Conservation (phyloP, 2,113 vertebrate genomes). For the Channa maculata region DNA sequence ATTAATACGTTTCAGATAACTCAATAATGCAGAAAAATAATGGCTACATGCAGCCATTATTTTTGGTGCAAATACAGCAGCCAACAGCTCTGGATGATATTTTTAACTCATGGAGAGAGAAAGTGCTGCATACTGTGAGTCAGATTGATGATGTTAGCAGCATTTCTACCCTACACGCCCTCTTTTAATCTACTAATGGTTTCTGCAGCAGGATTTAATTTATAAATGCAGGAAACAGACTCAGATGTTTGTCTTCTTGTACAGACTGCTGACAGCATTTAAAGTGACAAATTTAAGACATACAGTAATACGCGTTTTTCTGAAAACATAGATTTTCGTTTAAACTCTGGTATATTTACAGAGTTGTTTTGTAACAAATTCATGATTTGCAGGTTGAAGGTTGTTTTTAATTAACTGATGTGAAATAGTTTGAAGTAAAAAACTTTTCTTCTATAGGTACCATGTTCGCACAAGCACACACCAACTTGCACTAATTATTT, state of each 20-base stretch:
- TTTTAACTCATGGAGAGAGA: not conserved
- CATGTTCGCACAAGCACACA: too few species aligned
- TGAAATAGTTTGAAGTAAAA: too few species aligned
- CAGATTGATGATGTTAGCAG: slow-evolving; percentile 55
- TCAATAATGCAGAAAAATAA: too few species aligned
- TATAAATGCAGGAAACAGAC: slow-evolving; percentile 48
- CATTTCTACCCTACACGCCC: slow-evolving; percentile 6
- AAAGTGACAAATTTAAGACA: slow-evolving; percentile 4
- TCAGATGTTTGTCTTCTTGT: slow-evolving; percentile 16
- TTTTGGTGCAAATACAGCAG: too few species aligned
- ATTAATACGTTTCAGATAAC: too few species aligned
- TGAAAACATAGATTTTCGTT: slow-evolving; percentile 2
- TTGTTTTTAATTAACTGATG: too few species aligned
- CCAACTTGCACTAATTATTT: too few species aligned
- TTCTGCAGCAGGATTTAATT: slow-evolving; percentile 55
- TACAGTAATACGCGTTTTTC: not conserved
- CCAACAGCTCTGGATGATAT: too few species aligned
- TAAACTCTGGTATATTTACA: not conserved
- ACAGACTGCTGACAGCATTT: slow-evolving; percentile 28
- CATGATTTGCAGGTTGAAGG: too few species aligned
- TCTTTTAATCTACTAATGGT: slow-evolving; percentile 72
- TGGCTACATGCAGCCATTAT: too few species aligned
- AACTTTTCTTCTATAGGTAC: too few species aligned
- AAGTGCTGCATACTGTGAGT: slow-evolving; percentile 9
- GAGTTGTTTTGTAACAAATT: too few species aligned